Base-by-base conservation (phyloP, 2,888 invertebrate species). In the Tiliacea citrago region DNA sequence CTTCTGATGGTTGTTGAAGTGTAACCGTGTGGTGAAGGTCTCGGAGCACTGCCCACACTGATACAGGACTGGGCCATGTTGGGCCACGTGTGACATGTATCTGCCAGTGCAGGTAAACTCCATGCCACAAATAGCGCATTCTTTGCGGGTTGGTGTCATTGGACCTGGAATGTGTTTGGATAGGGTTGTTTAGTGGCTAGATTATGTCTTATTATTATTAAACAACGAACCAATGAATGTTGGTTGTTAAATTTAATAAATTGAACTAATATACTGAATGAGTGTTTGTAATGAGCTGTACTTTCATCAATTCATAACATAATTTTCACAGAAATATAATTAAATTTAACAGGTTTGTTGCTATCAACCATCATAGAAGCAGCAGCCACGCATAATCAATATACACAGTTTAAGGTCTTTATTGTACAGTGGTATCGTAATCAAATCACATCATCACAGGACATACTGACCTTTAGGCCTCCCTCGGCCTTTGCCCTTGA, bases 1-100 rank as follows among this genome's bases (percentile, higher is more conserved):
- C 73, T 93, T 92, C 90, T 98, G 97, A 92, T 98, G 98, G 24
- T 95, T 88, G 35, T 93, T 93, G 83, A 97, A 96, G 67, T 91
- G 92, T 7, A 97, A 93, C 77, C 97, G 95, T 4, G 96, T 96
- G 16, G 94, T 89, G 90, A 97, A 97, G 51, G 92, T 90, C 49
- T 92, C 91, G 18, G 92, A 91, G 88, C 97, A 97, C 73, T 95
- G 92, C 1, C 82, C 91, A 91, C 98, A 98, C 86, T 97, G 97
- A 90, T 97, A 97, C 69, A 94, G 93, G 24, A 97, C 96, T 24
- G 97, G 97, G 75, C 97, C 97, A 91, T 98, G 98, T 67, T 95
- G 96, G 62, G 97, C 96, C 73, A 97, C 94, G 89, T 97, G 97
- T 8, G 97, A 94, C 93, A 97, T 95, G 90, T 97, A 97, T 10